Conservation (phyloP, 2,888 invertebrate genomes). For the Kryphioiulus occultus region DNA sequence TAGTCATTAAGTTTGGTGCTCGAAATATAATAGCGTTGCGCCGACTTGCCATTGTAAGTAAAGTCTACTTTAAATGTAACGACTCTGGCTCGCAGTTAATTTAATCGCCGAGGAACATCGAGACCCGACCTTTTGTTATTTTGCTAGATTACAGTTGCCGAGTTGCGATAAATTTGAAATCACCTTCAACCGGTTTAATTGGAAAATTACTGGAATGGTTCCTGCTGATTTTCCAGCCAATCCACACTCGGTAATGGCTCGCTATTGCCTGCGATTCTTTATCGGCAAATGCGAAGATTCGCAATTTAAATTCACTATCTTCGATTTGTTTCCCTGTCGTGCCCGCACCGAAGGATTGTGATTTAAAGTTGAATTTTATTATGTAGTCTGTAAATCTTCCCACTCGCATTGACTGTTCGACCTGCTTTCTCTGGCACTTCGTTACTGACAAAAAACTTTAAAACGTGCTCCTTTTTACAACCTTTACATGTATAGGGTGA, state of each 20-base stretch:
- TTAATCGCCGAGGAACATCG: constrained; percentile 11
- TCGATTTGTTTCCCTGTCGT: constrained; percentile 15
- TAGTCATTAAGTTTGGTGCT: not conserved
- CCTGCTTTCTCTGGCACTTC: not conserved
- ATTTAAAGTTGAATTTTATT: constrained; percentile 26
- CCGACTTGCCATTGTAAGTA: constrained; percentile 26
- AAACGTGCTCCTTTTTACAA: too few species aligned
- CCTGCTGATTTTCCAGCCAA: not conserved
- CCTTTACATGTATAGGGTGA: too few species aligned
- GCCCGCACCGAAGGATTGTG: not conserved
- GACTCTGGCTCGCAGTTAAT: constrained; percentile 11
- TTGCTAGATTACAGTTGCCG: constrained; percentile 11
- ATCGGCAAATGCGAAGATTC: not conserved
- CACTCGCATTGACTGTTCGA: not conserved
- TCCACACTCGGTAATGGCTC: not conserved
- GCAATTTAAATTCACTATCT: constrained; percentile 1
- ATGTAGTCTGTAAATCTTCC: not conserved
- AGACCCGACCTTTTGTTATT: constrained; percentile 28
- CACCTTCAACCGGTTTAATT: constrained; percentile 31
- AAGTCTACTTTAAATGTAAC: constrained; percentile 21
- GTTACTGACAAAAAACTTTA: too few species aligned
- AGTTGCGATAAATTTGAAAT: constrained; percentile 18
- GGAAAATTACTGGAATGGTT: constrained; percentile 25
- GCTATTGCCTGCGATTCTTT: not conserved
- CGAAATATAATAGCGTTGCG: not conserved